Conservation (phyloP, 2,113 vertebrate species). For the Sceloporus tristichus region DNA sequence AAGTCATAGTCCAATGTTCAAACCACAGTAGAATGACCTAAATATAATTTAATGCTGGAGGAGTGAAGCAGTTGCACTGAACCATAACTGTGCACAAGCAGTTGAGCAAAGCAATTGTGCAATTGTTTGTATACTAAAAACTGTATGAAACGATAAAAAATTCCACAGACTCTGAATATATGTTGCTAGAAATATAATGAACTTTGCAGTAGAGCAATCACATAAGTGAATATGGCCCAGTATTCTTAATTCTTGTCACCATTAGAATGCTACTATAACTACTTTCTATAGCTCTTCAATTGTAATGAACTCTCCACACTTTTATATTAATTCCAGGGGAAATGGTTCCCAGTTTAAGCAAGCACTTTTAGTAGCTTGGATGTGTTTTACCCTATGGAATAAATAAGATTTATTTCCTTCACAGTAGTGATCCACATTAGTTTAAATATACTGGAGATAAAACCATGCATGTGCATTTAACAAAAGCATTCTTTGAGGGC, state of each 20-base stretch:
- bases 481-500: background rate
- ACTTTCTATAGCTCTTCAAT: background rate
- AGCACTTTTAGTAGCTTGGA: background rate
- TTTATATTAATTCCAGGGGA: slow-evolving; percentile 17
- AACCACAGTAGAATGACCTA: too few relatives aligned
- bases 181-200: too few relatives aligned
- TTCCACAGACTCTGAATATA: too few relatives aligned
- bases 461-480: background rate
- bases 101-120: too few relatives aligned
- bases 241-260: background rate
- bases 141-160: too few relatives aligned
- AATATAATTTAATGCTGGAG: too few relatives aligned
- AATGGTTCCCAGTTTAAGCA: slow-evolving; percentile 27
- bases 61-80: too few relatives aligned
- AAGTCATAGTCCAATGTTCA: too few relatives aligned
- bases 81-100: too few relatives aligned
- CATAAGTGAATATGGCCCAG: background rate
- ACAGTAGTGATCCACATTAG: background rate
- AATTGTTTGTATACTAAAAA: too few relatives aligned
- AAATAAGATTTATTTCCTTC: background rate
- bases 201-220: too few relatives aligned
- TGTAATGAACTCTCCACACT: slow-evolving; percentile 1
- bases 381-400: slow-evolving; percentile 1
- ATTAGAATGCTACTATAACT: background rate
- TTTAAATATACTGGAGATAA: slow-evolving; percentile 17